Evolutionary conservation across 2,797 vertebrate species (phyloP), one percentile per base, ranked within the genome.

Genomic region (Buceros bicornis): DNA sequence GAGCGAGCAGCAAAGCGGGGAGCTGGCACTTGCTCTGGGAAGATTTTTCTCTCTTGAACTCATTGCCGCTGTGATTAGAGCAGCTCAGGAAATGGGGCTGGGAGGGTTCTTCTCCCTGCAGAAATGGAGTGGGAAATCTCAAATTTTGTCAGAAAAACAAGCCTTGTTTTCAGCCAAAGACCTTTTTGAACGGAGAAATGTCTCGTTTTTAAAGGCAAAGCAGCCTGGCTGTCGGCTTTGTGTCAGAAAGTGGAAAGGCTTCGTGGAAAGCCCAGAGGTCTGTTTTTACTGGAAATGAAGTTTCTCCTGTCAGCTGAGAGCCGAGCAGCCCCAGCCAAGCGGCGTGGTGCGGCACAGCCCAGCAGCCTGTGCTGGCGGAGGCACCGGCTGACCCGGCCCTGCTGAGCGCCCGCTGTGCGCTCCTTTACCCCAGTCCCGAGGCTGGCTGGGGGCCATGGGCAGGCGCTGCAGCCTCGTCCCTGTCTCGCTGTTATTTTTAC

Each of bases 1-100:
- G 74, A 86, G 76, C 0, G 0, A 89, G 62, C 42, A 35, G 89
- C 69, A 33, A 71, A 57, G 53, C 67, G 87, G 89, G 92, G 94
- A 95, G 91, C 95, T 96, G 95, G 95, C 96, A 91, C 87, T 96
- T 96, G 92, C 77, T 93, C 92, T 97, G 95, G 93, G 95, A 96
- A 96, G 96, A 97, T 96, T 96, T 95, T 96, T 96, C 87, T 96
- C 87, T 50, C 89, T 96, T 96, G 95, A 94, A 96, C 93, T 97
- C 95, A 92, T 82, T 95, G 92, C 93, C 2, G 71, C 92, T 91
- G 89, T 89, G 95, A 96, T 97, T 93, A 96, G 93, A 94, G 76
- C 11, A 2, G 90, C 87, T 94, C 92, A 95, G 96, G 95, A 97
- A 97, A 91, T 57, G 81, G 62, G 83, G 77, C 93, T 90, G 96